Percentiles rank a stretch among this genome's conserved stretches.
These are phyloP conservation scores for Thrips palmi DNA, from an alignment of 1,140 invertebrate species.

Conservation along the genomic window DNA sequence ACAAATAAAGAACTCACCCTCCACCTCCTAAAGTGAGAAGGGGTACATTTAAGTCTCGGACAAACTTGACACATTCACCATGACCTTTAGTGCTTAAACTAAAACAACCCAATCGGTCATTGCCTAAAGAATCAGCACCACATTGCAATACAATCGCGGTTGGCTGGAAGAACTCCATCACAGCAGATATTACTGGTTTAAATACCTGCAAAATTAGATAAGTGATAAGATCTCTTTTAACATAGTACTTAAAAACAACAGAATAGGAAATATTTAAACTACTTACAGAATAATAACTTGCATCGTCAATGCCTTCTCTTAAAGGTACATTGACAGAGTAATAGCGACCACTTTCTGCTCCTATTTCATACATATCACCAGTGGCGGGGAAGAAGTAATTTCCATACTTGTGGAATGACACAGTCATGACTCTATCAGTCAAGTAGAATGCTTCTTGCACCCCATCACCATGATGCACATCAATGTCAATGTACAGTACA, in stretches of 20 bases:
- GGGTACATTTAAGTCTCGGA: constrained; percentile 85
- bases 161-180: constrained; percentile 94
- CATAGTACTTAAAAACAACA: neutral
- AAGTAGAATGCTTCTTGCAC: constrained; percentile 99
- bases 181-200: constrained; percentile 80
- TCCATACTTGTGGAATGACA: constrained; percentile 98
- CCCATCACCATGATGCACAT: constrained; percentile 98
- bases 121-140: constrained; percentile 92
- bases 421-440: constrained; percentile 97
- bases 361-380: constrained; percentile 96
- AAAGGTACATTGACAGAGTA: constrained; percentile 95
- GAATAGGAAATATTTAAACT: neutral
- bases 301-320: constrained; percentile 92
- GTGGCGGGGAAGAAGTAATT: constrained; percentile 98
- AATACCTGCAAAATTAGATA: constrained; percentile 42
- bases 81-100: constrained; percentile 80
- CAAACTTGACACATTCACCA: constrained; percentile 92
- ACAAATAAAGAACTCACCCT: constrained; percentile 29
- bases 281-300: constrained; percentile 62
- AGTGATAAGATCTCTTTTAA: neutral
- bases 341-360: constrained; percentile 78
- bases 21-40: constrained; percentile 89
- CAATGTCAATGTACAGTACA: constrained; percentile 97
- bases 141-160: constrained; percentile 96
- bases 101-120: constrained; percentile 82